phyloP scores from a whole-genome alignment of 2,888 invertebrate genomes.

The Pseudococcus longispinus region DNA sequence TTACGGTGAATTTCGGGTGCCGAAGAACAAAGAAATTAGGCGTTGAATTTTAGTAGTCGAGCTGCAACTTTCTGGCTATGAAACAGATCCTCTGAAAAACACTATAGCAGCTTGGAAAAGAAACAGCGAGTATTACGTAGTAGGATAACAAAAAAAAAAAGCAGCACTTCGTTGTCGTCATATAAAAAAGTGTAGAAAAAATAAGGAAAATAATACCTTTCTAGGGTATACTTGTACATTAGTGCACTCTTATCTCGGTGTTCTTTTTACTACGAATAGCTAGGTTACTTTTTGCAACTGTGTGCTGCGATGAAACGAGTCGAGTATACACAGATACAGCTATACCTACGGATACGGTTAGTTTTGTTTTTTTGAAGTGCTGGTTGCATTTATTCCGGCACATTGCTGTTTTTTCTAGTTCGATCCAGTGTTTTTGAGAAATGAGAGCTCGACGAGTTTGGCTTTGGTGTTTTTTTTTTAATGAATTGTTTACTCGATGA shows the following conservation, averaged over 20 bases:
- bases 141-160: not conserved
- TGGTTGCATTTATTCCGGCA: not conserved
- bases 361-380: not conserved
- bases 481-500: too few relatives aligned
- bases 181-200: not conserved
- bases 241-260: not conserved
- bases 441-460: not conserved
- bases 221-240: not conserved
- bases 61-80: not conserved
- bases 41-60: not conserved
- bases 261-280: not conserved
- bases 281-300: not conserved
- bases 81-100: not conserved
- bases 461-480: not conserved
- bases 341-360: too few relatives aligned
- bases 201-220: conserved; percentile 1
- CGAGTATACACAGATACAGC: not conserved
- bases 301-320: not conserved
- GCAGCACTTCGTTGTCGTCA: not conserved
- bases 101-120: not conserved
- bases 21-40: not conserved
- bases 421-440: not conserved
- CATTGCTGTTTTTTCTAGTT: not conserved
- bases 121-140: not conserved
- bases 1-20: too few relatives aligned